These are phyloP conservation scores for Ailuropoda melanoleuca DNA, from an alignment of 2,113 vertebrate species.

Conservation along the genomic window DNA sequence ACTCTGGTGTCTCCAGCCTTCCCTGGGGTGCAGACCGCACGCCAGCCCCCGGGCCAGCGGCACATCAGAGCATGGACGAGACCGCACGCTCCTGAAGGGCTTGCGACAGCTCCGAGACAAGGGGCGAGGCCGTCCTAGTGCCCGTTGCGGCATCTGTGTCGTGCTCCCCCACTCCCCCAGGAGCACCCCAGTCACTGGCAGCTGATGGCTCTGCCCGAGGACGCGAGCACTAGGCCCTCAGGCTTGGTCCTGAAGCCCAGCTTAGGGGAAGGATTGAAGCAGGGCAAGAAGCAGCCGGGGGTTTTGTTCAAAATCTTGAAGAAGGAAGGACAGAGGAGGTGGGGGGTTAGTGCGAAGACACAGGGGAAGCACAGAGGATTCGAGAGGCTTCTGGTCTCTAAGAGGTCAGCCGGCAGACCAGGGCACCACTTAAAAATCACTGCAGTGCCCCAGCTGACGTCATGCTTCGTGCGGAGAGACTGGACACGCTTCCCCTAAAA, in stretches of 20 bases:
- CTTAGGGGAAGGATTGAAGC: neutral
- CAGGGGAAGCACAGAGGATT: rapidly evolving
- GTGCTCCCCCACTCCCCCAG: rapidly evolving
- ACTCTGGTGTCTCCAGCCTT: neutral
- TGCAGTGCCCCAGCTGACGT: neutral
- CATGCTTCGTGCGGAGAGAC: rapidly evolving
- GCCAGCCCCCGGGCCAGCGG: neutral
- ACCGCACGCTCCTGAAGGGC: rapidly evolving
- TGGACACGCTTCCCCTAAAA: neutral
- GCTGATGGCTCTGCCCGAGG: neutral
- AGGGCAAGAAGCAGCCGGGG: rapidly evolving
- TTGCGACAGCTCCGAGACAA: neutral
- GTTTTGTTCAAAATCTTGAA: neutral
- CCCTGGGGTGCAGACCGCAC: neutral
- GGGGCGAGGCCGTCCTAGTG: rapidly evolving
- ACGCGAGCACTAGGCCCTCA: neutral
- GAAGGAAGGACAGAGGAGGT: neutral
- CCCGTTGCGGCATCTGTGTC: rapidly evolving
- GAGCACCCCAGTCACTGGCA: rapidly evolving
- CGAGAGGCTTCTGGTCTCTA: neutral
- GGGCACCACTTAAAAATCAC: neutral
- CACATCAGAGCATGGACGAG: rapidly evolving
- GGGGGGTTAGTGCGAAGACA: rapidly evolving
- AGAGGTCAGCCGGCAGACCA: rapidly evolving
- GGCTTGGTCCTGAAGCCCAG: neutral